phyloP scores from a whole-genome alignment of 1,140 invertebrate species.

The Penaeus indicus region DNA sequence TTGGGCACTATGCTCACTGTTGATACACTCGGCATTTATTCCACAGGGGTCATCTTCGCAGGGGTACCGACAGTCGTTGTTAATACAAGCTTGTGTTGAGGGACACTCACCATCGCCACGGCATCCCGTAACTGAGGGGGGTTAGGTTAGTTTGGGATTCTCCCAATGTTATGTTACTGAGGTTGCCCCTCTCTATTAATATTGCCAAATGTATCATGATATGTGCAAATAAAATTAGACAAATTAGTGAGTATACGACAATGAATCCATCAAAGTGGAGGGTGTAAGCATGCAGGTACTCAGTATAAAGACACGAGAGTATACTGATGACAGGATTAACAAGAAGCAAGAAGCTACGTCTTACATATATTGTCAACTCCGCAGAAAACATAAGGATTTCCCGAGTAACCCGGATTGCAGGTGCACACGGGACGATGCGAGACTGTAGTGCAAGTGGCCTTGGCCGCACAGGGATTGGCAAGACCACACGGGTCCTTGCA shows the following conservation, averaged over 20 bases:
- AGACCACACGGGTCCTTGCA: conserved; percentile 68
- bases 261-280: not conserved
- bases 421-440: conserved; percentile 68
- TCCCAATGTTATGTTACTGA: not conserved
- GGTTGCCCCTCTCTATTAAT: not conserved
- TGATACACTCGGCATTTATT: conserved; percentile 70
- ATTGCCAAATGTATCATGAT: not conserved
- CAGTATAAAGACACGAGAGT: conserved; percentile 10
- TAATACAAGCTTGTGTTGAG: conserved; percentile 67
- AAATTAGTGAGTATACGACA: conserved; percentile 35
- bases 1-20: conserved; percentile 76
- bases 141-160: conserved; percentile 45
- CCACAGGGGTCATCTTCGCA: conserved; percentile 68
- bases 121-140: conserved; percentile 75
- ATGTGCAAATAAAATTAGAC: conserved; percentile 26
- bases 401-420: conserved; percentile 68
- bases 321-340: conserved; percentile 39
- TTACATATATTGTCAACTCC: conserved; percentile 27
- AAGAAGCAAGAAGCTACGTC: too few relatives aligned
- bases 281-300: conserved; percentile 1
- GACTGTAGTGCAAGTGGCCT: conserved; percentile 67
- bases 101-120: conserved; percentile 70
- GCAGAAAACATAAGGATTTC: conserved; percentile 67
- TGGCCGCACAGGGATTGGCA: conserved; percentile 68
- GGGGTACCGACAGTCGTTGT: conserved; percentile 67